phyloP scores from a whole-genome alignment of 2,797 vertebrate species.

The Capromys pilorides region DNA sequence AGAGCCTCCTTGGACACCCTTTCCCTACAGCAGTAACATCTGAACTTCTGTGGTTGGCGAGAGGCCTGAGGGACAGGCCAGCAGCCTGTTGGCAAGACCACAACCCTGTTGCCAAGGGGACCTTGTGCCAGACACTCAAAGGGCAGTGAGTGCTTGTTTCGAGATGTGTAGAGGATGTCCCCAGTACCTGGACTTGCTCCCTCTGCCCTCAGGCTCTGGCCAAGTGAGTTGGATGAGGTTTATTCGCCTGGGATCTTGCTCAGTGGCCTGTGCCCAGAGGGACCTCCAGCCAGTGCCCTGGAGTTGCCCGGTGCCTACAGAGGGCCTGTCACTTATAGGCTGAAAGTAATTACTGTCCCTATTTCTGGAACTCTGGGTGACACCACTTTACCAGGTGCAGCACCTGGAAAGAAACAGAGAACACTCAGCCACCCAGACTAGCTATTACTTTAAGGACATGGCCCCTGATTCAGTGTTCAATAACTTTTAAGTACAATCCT shows the following conservation, averaged over 20 bases:
- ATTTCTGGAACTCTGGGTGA: background rate
- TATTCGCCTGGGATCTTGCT: background rate
- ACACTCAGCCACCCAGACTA: background rate
- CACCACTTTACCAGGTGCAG: background rate
- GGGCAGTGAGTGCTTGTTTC: background rate
- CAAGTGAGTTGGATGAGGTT: too few relatives aligned
- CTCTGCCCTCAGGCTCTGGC: background rate
- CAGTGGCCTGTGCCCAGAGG: too few relatives aligned
- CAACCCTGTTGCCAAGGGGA: background rate
- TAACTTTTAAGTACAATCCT: constrained; percentile 39
- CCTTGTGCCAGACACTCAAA: background rate
- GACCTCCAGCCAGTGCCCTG: background rate
- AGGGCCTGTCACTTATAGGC: background rate
- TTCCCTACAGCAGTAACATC: background rate
- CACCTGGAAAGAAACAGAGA: background rate
- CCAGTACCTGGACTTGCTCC: background rate
- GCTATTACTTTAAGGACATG: background rate
- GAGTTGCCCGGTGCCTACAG: background rate
- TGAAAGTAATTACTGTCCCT: background rate
- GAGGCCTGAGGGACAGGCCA: background rate
- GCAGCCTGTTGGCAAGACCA: background rate
- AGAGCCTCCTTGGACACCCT: background rate
- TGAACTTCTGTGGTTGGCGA: background rate
- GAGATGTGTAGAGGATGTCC: background rate
- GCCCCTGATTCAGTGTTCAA: background rate